These are phyloP conservation scores for Stegophylla sp. DNA, from an alignment of 2,888 invertebrate genomes.

Conservation along the genomic window DNA sequence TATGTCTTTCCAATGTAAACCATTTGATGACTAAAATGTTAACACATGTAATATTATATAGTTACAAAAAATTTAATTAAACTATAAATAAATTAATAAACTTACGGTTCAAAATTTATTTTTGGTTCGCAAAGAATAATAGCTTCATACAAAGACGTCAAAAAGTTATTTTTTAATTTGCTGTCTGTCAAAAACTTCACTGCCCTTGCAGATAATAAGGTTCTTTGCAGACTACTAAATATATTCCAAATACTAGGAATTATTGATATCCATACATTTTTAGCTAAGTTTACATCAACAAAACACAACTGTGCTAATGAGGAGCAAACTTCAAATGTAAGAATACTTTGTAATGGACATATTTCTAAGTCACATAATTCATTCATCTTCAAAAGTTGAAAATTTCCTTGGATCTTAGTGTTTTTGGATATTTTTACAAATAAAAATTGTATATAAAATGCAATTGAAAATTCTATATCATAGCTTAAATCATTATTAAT, in stretches of 20 bases:
- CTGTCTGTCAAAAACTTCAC: slow-evolving; percentile 17
- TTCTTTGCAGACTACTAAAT: slow-evolving; percentile 2
- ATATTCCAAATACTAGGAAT: slow-evolving; percentile 36
- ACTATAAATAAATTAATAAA: background rate
- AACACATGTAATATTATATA: background rate
- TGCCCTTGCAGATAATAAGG: background rate
- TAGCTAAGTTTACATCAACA: slow-evolving; percentile 26
- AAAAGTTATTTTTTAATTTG: slow-evolving; percentile 32
- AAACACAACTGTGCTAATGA: slow-evolving; percentile 44
- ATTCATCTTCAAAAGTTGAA: background rate
- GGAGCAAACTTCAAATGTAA: background rate
- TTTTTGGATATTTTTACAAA: slow-evolving; percentile 23
- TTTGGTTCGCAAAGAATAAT: slow-evolving; percentile 37
- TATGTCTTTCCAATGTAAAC: slow-evolving; percentile 39
- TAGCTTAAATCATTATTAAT: slow-evolving; percentile 8
- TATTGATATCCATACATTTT: slow-evolving; percentile 24
- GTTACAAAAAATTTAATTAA: too few relatives aligned
- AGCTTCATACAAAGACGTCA: slow-evolving; percentile 47
- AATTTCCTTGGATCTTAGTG: slow-evolving; percentile 22
- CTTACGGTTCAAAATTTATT: slow-evolving; percentile 43
- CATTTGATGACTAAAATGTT: slow-evolving; percentile 34
- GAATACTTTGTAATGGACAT: background rate
- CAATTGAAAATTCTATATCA: slow-evolving; percentile 25
- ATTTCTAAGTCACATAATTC: background rate
- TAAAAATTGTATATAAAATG: slow-evolving; percentile 39